Evolutionary conservation across 2,888 invertebrate genomes (phyloP).

Genomic region (Tenthredo distinguenda): DNA sequence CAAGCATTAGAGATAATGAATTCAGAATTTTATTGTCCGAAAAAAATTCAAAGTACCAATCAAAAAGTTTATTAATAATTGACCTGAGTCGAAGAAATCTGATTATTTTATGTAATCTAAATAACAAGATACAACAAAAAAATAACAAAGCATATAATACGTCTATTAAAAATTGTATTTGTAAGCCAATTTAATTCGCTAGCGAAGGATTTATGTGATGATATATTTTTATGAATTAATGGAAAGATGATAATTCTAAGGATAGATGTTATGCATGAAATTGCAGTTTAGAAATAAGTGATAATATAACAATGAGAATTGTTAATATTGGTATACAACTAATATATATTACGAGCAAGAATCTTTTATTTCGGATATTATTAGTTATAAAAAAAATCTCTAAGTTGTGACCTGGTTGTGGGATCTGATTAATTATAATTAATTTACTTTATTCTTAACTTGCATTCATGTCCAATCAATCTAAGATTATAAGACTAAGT

Average conservation of each 20-base stretch:
- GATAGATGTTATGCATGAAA: neutral
- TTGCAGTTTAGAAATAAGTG: constrained; percentile 23
- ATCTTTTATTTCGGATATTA: constrained; percentile 42
- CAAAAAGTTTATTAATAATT: neutral
- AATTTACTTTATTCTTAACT: constrained; percentile 34
- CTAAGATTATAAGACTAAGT: constrained; percentile 42
- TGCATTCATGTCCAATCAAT: constrained; percentile 57
- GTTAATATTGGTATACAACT: constrained; percentile 47
- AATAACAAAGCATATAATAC: neutral
- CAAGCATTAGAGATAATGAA: neutral
- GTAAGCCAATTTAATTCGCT: constrained; percentile 21
- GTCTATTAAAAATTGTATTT: neutral
- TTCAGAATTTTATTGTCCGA: neutral
- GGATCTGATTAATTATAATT: constrained; percentile 65
- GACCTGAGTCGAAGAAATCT: neutral
- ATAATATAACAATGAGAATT: constrained; percentile 12
- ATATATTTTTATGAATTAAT: constrained; percentile 39
- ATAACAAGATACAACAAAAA: neutral
- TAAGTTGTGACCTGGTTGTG: constrained; percentile 65
- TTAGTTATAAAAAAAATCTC: constrained; percentile 40
- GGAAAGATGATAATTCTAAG: constrained; percentile 4
- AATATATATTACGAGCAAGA: constrained; percentile 38
- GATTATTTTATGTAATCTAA: constrained; percentile 3
- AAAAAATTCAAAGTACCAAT: neutral
- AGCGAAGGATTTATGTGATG: constrained; percentile 20